A percentile compares a stretch with the other conserved stretches of the same genome.
These are phyloP conservation scores for Stichopus horrens DNA, from an alignment of 53 echinoderm and acorn worm genomes.

Conservation along the genomic window DNA sequence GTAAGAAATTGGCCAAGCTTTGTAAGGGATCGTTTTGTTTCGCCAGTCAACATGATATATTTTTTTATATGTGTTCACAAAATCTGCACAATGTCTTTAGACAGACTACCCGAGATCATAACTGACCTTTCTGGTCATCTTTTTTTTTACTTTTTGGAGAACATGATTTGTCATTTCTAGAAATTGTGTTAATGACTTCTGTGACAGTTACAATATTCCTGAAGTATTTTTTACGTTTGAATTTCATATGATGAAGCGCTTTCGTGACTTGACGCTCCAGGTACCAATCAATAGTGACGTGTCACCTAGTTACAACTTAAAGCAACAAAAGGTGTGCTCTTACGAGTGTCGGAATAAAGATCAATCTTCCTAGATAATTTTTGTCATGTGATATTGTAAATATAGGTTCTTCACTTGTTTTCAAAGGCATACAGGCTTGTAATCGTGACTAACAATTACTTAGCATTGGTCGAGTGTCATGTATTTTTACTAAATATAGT, in stretches of 20 bases:
- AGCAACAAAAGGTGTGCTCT: background rate
- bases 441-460: background rate
- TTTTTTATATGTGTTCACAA: too few species aligned
- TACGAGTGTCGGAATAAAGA: background rate
- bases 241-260: background rate
- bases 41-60: too few species aligned
- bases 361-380: background rate
- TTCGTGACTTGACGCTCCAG: background rate
- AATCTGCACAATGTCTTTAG: too few species aligned
- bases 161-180: background rate
- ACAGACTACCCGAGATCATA: too few species aligned
- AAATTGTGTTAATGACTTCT: background rate
- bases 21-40: too few species aligned
- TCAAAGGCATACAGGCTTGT: background rate
- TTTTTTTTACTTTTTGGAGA: too few species aligned
- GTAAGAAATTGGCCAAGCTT: too few species aligned
- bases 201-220: background rate
- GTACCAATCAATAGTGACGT: background rate
- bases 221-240: background rate
- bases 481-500: background rate
- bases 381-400: background rate
- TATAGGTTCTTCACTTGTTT: background rate
- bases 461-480: background rate
- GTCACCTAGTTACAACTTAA: slow-evolving; percentile 11
- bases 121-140: too few species aligned